Percentiles rank a stretch among this genome's conserved stretches.
phyloP scores from a whole-genome alignment of 2,113 vertebrate genomes.

The Paradisaea rubra region DNA sequence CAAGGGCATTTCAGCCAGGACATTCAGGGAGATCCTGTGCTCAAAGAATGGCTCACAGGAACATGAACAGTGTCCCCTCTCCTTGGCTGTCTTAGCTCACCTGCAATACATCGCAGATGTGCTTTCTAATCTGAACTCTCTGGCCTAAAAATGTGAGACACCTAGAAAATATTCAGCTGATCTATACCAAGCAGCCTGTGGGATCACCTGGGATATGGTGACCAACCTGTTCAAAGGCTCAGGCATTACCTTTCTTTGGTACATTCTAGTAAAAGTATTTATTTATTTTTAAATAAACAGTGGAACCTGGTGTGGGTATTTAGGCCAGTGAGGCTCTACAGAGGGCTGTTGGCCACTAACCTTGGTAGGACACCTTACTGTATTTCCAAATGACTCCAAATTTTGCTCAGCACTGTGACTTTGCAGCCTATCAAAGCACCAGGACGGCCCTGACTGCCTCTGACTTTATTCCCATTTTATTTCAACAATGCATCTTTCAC shows the following conservation, averaged over 20 bases:
- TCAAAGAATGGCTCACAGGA: neutral
- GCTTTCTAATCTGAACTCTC: neutral
- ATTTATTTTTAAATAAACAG: neutral
- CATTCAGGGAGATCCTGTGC: neutral
- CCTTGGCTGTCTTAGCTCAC: neutral
- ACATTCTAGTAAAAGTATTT: neutral
- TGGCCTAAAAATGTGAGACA: neutral
- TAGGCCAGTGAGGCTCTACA: neutral
- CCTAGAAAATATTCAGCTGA: neutral
- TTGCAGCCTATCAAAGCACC: neutral
- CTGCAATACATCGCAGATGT: neutral
- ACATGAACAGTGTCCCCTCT: neutral
- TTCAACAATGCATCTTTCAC: neutral
- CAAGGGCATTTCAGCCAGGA: slow-evolving; percentile 5
- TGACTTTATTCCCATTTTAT: neutral
- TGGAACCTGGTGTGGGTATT: neutral
- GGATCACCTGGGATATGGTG: neutral
- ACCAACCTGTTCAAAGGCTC: neutral
- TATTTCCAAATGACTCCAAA: neutral
- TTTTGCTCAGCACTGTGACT: neutral
- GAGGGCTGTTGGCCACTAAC: neutral
- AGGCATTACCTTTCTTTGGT: neutral
- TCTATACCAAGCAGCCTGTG: neutral
- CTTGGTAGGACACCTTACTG: neutral
- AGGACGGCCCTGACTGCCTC: neutral